Conservation (phyloP, 1,140 invertebrate species). For the Brachystomella parvula region DNA sequence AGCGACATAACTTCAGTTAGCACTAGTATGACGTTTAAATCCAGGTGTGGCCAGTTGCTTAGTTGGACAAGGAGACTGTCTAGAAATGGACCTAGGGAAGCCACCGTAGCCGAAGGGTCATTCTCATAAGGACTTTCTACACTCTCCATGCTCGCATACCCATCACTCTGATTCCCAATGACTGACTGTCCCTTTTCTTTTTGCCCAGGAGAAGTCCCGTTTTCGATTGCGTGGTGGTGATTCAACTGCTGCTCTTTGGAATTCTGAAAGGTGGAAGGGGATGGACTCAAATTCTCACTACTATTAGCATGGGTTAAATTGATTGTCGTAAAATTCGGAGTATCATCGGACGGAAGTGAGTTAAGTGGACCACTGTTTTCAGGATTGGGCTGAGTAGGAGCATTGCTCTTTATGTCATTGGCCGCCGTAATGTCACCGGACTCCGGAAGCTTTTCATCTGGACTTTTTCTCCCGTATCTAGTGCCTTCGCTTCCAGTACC, state of each 20-base stretch:
- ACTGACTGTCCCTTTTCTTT: neutral
- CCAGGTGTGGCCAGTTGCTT: conserved; percentile 20
- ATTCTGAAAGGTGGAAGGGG: no score
- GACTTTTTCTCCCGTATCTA: neutral
- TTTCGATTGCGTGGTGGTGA: no score
- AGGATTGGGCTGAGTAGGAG: neutral
- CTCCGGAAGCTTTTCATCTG: neutral
- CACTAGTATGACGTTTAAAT: conserved; percentile 28
- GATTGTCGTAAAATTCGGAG: conserved; percentile 15
- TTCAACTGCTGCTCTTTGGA: no score
- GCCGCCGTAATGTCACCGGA: neutral
- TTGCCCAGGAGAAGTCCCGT: neutral
- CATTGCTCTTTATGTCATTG: no score
- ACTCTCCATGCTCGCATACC: conserved; percentile 20
- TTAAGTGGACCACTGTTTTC: neutral
- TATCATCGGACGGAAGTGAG: neutral
- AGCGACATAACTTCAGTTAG: conserved; percentile 26
- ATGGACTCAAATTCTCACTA: neutral
- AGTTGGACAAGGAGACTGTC: conserved; percentile 25
- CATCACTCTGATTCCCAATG: conserved; percentile 15
- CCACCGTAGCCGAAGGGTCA: neutral
- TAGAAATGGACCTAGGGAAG: conserved; percentile 32
- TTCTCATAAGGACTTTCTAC: neutral
- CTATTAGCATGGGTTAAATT: neutral
- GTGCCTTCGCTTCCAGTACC: conserved; percentile 22